phyloP scores from a whole-genome alignment of 1,140 invertebrate species.

The Orius insidiosus region DNA sequence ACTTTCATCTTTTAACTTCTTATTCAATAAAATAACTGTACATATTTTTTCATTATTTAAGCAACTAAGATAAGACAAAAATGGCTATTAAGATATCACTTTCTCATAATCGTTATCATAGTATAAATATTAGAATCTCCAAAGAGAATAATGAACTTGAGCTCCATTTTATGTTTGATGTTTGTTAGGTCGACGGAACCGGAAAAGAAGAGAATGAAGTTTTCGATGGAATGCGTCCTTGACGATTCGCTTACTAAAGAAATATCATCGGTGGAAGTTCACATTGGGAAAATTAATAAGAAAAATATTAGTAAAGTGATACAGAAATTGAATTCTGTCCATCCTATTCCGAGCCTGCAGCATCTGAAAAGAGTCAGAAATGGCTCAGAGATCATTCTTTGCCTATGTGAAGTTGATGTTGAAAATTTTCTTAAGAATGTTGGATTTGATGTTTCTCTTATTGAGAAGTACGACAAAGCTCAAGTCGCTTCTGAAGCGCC shows the following conservation, averaged over 20 bases:
- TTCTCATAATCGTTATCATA: too few species aligned
- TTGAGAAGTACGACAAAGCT: slow-evolving; percentile 32
- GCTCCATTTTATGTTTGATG: too few species aligned
- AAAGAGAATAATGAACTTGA: too few species aligned
- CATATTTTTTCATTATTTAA: too few species aligned
- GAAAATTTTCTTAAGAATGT: slow-evolving; percentile 5
- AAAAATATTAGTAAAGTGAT: slow-evolving; percentile 46
- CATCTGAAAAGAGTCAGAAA: slow-evolving; percentile 53
- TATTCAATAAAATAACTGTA: too few species aligned
- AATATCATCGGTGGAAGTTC: slow-evolving; percentile 10
- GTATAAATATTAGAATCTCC: too few species aligned
- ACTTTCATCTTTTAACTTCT: too few species aligned
- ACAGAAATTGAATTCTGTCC: slow-evolving; percentile 32
- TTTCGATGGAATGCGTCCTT: slow-evolving; percentile 1
- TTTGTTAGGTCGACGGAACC: too few species aligned
- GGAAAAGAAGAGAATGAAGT: too few species aligned
- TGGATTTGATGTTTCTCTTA: slow-evolving; percentile 29
- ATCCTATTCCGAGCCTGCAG: slow-evolving; percentile 37
- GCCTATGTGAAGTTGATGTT: slow-evolving; percentile 2
- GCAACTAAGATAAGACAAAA: too few species aligned
- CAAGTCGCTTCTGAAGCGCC: slow-evolving; percentile 41
- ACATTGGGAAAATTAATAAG: slow-evolving; percentile 17
- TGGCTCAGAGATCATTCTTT: slow-evolving; percentile 11
- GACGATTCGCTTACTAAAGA: slow-evolving; percentile 2
- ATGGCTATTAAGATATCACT: too few species aligned